Percentiles rank a stretch among this genome's conserved stretches.
phyloP scores from a whole-genome alignment of 2,797 vertebrate genomes.

The Falco columbarius region DNA sequence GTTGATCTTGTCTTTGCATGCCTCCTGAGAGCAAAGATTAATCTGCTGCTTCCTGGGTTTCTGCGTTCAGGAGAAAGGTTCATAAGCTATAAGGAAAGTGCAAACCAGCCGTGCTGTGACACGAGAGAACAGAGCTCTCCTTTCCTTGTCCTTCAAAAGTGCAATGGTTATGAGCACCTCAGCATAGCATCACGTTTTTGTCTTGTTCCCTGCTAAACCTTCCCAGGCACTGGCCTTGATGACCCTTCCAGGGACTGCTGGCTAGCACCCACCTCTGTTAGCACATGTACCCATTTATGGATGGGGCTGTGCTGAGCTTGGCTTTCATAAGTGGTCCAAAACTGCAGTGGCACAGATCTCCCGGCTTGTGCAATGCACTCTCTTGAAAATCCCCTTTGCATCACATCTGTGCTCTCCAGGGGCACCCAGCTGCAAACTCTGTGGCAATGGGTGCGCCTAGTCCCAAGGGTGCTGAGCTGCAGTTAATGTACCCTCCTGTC shows the following conservation, averaged over 20 bases:
- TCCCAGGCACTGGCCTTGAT: not conserved
- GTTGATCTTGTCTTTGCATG: not conserved
- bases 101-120: rapidly evolving
- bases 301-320: not conserved
- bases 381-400: not conserved
- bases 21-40: not conserved
- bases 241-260: not conserved
- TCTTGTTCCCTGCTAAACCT: not conserved
- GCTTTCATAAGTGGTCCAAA: not conserved
- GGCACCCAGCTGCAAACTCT: not conserved
- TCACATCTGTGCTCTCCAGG: not conserved
- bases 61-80: not conserved
- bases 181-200: not conserved
- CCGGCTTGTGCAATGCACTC: not conserved
- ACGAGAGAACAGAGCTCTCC: not conserved
- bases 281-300: not conserved
- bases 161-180: not conserved
- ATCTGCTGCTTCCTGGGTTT: not conserved
- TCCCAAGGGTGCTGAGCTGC: not conserved
- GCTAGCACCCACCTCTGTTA: not conserved
- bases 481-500: not conserved
- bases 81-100: not conserved
- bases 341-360: not conserved
- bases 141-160: not conserved
- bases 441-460: not conserved